These are phyloP conservation scores for Ciconia nigra DNA, from an alignment of 2,797 vertebrate genomes.

Conservation along the genomic window DNA sequence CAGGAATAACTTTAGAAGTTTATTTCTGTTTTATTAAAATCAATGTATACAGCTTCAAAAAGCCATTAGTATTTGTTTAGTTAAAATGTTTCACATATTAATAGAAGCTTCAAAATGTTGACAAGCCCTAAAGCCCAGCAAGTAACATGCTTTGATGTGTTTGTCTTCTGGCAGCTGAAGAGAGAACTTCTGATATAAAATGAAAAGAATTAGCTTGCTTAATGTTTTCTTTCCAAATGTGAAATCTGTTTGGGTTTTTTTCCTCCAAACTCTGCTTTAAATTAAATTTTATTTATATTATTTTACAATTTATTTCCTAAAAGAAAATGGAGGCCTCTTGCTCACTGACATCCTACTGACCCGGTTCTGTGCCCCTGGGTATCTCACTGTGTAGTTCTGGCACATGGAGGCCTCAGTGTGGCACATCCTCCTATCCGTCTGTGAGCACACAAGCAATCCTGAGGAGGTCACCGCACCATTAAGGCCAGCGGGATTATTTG, in stretches of 20 bases:
- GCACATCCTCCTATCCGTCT: background rate
- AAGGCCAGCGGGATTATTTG: background rate
- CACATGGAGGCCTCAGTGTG: background rate
- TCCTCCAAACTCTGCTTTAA: background rate
- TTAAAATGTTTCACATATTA: slow-evolving; percentile 27
- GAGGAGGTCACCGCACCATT: background rate
- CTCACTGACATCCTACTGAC: background rate
- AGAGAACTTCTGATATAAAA: background rate
- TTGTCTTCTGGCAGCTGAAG: slow-evolving; percentile 19
- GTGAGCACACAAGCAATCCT: background rate
- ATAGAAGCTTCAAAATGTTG: slow-evolving; percentile 12
- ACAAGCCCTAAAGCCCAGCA: slow-evolving; percentile 14
- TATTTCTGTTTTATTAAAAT: background rate
- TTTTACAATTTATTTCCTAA: background rate
- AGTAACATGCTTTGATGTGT: slow-evolving; percentile 17
- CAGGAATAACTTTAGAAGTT: background rate
- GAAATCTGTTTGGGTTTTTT: background rate
- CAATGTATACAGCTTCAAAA: background rate
- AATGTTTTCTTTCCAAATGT: slow-evolving; percentile 20
- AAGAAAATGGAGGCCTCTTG: background rate
- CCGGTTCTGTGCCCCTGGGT: background rate
- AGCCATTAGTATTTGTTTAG: background rate
- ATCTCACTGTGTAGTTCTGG: accelerated
- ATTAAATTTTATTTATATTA: background rate
- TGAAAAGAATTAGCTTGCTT: background rate